phyloP scores from a whole-genome alignment of 1,140 invertebrate genomes.

The Achroia grisella region DNA sequence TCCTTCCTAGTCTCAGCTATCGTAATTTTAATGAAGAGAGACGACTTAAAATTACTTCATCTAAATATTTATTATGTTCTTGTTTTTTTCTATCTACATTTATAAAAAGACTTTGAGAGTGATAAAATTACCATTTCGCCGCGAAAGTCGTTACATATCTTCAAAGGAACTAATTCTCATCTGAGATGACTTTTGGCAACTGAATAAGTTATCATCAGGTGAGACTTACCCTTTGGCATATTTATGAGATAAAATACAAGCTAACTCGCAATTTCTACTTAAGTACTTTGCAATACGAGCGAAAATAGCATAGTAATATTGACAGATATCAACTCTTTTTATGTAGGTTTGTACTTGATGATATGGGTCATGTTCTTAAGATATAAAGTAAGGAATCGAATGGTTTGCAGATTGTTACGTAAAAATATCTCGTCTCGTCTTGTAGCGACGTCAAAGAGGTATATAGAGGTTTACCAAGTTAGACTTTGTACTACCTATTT shows the following conservation, averaged over 20 bases:
- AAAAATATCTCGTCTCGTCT: neutral
- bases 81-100: no score
- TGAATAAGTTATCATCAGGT: neutral
- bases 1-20: no score
- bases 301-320: neutral
- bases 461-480: no score
- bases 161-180: neutral
- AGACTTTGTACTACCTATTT: no score
- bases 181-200: neutral
- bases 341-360: neutral
- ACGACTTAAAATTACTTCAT: no score
- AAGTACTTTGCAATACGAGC: no score
- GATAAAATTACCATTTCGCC: no score
- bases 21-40: no score
- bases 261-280: neutral
- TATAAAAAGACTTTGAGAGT: no score
- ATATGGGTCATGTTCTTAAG: neutral
- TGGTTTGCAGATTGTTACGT: slow-evolving; percentile 2
- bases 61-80: no score
- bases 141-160: no score
- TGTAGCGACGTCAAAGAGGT: no score
- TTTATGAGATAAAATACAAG: neutral
- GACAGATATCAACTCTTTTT: slow-evolving; percentile 4
- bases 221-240: neutral
- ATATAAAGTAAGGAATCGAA: slow-evolving; percentile 1